These are phyloP conservation scores for Dromiciops gliroides DNA, from an alignment of 2,113 vertebrate genomes.

Conservation along the genomic window DNA sequence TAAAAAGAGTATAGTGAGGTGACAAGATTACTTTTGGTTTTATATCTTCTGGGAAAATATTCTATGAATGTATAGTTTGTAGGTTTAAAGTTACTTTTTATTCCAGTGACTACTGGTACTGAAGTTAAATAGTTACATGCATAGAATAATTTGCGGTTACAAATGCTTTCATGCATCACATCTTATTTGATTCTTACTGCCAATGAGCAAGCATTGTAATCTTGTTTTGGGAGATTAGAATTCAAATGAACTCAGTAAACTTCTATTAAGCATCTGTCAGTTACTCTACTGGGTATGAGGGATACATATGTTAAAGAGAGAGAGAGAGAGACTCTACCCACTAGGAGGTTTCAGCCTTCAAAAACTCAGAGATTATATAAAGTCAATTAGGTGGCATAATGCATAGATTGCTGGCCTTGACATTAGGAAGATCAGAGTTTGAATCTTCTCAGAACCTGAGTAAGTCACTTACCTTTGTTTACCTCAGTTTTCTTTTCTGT, in stretches of 20 bases:
- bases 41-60: not conserved
- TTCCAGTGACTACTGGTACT: not conserved
- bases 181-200: not conserved
- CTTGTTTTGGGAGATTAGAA: not conserved
- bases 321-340: not conserved
- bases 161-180: not conserved
- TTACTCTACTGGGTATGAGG: not conserved
- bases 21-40: not conserved
- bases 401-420: not conserved
- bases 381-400: not conserved
- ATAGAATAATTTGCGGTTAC: not conserved
- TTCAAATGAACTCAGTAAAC: not conserved
- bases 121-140: not conserved
- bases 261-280: not conserved
- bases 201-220: not conserved
- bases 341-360: not conserved
- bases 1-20: slow-evolving; percentile 33
- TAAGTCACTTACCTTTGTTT: not conserved
- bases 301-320: not conserved
- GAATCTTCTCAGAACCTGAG: not conserved
- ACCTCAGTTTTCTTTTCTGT: not conserved
- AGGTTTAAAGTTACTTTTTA: not conserved
- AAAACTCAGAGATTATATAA: not conserved
- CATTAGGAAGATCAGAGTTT: not conserved
- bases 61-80: not conserved